These are phyloP conservation scores for Parazoanthus darwini DNA, from an alignment of 92 coral and sea anemone genomes.

Conservation along the genomic window DNA sequence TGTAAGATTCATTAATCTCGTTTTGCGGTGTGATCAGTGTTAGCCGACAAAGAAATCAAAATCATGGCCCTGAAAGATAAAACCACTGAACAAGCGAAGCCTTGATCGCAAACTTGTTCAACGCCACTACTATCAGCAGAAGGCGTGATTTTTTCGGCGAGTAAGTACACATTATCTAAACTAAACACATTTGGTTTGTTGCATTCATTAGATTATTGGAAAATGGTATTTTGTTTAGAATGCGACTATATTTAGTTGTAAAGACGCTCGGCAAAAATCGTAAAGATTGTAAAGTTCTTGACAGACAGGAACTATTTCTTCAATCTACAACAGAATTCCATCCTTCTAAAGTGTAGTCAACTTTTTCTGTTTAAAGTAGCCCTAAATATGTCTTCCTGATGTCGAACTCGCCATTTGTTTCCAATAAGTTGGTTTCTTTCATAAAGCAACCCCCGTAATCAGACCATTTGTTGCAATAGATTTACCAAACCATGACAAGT, in stretches of 20 bases:
- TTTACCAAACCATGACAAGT: background rate
- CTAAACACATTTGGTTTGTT: background rate
- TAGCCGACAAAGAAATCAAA: conserved; percentile 23
- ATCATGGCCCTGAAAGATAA: conserved; percentile 8
- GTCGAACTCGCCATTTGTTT: too few relatives aligned
- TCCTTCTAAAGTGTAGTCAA: too few relatives aligned
- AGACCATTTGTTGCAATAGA: background rate
- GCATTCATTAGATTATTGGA: background rate
- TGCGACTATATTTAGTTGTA: background rate
- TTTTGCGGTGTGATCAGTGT: conserved; percentile 9
- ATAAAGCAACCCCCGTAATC: background rate
- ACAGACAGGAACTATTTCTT: too few relatives aligned
- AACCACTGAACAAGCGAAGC: conserved; percentile 14
- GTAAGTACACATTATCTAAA: background rate
- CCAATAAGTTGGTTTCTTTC: background rate
- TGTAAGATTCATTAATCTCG: conserved; percentile 35
- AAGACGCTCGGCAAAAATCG: conserved; percentile 8
- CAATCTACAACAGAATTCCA: background rate
- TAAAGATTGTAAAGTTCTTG: background rate
- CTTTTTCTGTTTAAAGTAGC: background rate
- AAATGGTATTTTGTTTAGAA: background rate
- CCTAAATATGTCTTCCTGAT: background rate
- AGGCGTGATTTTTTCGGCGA: background rate
- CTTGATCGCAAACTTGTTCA: background rate
- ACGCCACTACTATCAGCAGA: background rate